Evolutionary conservation across 2,888 invertebrate genomes (phyloP).

Genomic region (Altica lythri): DNA sequence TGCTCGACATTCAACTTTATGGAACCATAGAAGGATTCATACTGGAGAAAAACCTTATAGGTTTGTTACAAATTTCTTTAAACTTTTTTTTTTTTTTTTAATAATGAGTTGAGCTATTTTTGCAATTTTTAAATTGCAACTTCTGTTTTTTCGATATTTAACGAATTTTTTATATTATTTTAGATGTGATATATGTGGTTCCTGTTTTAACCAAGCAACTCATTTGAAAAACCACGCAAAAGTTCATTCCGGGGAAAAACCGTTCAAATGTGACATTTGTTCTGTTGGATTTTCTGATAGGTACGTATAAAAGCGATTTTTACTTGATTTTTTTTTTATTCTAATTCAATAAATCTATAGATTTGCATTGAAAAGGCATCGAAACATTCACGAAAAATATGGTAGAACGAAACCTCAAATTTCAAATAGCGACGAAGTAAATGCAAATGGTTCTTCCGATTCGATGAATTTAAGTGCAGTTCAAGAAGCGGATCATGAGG

Average conservation of each 20-base stretch:
- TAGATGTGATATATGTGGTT: conserved; percentile 86
- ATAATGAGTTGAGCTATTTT: not conserved
- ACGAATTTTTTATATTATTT: conserved; percentile 7
- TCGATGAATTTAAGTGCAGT: conserved; percentile 32
- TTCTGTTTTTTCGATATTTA: conserved; percentile 13
- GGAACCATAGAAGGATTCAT: conserved; percentile 88
- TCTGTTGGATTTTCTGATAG: conserved; percentile 86
- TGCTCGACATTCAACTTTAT: conserved; percentile 83
- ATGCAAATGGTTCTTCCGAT: conserved; percentile 40
- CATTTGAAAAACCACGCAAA: conserved; percentile 88
- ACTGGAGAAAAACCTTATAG: conserved; percentile 83
- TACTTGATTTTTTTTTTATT: no score
- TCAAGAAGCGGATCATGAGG: conserved; percentile 44
- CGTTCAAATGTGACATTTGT: conserved; percentile 82
- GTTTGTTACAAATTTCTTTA: conserved; percentile 25
- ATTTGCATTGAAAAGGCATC: conserved; percentile 83
- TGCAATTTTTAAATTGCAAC: no score
- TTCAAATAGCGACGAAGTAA: conserved; percentile 46
- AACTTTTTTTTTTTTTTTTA: conserved; percentile 5
- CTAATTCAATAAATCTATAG: conserved; percentile 37
- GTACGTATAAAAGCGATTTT: no score
- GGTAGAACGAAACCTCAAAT: conserved; percentile 63
- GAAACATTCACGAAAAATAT: conserved; percentile 87
- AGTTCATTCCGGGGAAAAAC: conserved; percentile 80
- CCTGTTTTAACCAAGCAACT: conserved; percentile 87